Evolutionary conservation across 2,888 invertebrate species (phyloP), one percentile per base, ranked within the genome.

Genomic region (Troides aeacus): DNA sequence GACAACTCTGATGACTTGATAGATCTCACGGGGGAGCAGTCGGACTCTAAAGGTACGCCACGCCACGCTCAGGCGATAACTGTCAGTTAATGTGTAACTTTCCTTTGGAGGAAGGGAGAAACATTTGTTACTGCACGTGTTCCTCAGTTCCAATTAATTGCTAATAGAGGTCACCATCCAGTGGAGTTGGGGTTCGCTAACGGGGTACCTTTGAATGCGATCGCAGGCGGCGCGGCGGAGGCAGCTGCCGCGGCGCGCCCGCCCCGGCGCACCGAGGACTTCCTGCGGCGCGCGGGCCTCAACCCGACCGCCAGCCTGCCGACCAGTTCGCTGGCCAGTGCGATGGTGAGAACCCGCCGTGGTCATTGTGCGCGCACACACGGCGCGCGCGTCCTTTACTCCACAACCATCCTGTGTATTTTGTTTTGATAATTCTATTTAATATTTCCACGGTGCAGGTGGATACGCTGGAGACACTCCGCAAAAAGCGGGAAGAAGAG

Each of bases 201-300:
- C 15, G 46, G 46, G 46, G 46, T 10, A 15, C 50, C 15, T 21
- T 58, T 1, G 58, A 12, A 23, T 15, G 15, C 15, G 6, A 12
- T 62, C 42, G 50, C 50, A 50, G 60, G 60, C 8, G 61, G 53
- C 18, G 62, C 36, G 15, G 0, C 72, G 84, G 86, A 72, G 6
- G 87, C 85, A 57, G 72, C 76, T 0, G 84, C 85, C 18, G 72
- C 80, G 10, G 0, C 85, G 50, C 50, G 50, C 0, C 72, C 85
- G 56, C 72, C 76, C 0, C 84, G 95, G 39, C 96, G 96, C 76
- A 97, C 97, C 0, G 96, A 97, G 15, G 96, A 96, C 81, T 97
- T 98, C 85, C 93, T 97, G 15, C 94, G 93, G 81, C 92, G 93
- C 69, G 91, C 86, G 61, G 90, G 91, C 24, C 89, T 88, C 1